Evolutionary conservation across 2,888 invertebrate genomes (phyloP).

Genomic region (Ichneumoninae sp.): DNA sequence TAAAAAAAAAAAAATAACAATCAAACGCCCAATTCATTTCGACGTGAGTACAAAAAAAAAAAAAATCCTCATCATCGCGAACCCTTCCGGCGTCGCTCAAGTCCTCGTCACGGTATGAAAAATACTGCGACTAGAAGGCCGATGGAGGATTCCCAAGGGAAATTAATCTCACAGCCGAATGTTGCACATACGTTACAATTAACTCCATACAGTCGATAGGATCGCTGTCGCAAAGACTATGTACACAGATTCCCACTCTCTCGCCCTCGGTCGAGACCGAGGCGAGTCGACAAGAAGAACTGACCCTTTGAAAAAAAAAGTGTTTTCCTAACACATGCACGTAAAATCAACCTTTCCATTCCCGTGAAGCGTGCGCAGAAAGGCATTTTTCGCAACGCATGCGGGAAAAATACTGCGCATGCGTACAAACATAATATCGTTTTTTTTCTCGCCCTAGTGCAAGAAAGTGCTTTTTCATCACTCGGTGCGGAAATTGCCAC

Average conservation of each 20-base stretch:
- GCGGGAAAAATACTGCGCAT: no score
- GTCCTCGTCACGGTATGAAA: background rate
- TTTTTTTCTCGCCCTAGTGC: no score
- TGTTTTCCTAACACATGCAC: no score
- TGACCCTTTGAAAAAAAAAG: background rate
- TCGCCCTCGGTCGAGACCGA: background rate
- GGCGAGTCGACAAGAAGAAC: background rate
- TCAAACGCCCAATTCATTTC: background rate
- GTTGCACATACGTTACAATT: background rate
- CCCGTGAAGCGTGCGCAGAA: no score
- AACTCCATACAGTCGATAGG: background rate
- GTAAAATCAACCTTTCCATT: no score
- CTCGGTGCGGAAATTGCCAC: no score
- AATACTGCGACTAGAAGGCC: slow-evolving; percentile 58
- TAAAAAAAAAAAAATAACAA: background rate
- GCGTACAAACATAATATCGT: no score
- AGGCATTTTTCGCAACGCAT: no score
- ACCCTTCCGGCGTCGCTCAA: background rate
- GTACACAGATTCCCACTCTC: background rate
- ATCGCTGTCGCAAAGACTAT: background rate
- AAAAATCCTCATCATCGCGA: background rate
- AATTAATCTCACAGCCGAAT: background rate
- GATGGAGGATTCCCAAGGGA: background rate
- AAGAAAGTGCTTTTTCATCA: no score
- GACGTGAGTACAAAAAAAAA: background rate